Evolutionary conservation across 2,797 vertebrate genomes (phyloP), one percentile per base, ranked within the genome.

Genomic region (Chloroceryle amazona): DNA sequence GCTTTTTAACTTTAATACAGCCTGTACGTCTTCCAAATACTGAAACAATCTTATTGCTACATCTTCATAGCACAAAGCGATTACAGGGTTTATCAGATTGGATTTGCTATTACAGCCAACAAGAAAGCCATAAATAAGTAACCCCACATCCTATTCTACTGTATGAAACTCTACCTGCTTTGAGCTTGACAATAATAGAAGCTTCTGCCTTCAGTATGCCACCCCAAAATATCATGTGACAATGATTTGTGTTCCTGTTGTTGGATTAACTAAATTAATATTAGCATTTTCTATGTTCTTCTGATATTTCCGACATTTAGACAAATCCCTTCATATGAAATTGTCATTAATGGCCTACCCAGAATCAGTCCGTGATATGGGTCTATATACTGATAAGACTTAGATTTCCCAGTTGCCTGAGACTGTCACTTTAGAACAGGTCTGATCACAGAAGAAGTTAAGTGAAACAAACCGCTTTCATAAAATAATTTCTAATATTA

Each of bases 191-290:
- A 65, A 15, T 11, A 89, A 16, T 29, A 3, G n/a, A 54, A 72
- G 5, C 13, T 19, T 60, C 46, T 35, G 6, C 20, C 35, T 83
- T 49, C 7, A 73, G 21, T 1, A 1, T 62, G 21, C 12, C 35
- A 29, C 11, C 13, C 0, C 0, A 80, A 62, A 37, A 44, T 62
- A 28, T 47, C 23, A 29, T 0, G 0, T 47, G 29, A 7, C 2
- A 3, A 15, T 67, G 3, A 55, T 18, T 37, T 91, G 3, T 68
- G 3, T 31, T 72, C 11, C 9, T 81, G 13, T 25, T 65, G 20
- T 33, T 66, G 51, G 8, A 61, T 52, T 75, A 58, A 41, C 6
- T 58, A 49, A 68, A 70, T 35, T 2, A 93, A 73, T 74, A 12
- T 73, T 58, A 85, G 72, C 5, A 46, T 49, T 7, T 39, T 52